Evolutionary conservation across 2,888 invertebrate species (phyloP), one percentile per base, ranked within the genome.

Genomic region (Patella ulyssiponensis): DNA sequence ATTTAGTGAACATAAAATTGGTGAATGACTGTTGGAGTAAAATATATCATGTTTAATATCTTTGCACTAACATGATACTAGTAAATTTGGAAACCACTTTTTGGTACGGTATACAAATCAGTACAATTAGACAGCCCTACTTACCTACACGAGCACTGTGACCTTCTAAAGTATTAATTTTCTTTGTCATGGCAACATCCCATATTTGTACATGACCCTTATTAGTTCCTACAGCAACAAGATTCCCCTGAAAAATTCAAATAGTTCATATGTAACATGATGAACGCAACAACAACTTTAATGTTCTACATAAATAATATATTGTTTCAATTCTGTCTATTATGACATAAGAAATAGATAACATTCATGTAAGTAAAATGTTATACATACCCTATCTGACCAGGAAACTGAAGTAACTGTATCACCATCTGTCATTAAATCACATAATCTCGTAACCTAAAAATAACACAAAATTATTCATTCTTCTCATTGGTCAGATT

Each of bases 401-500:
- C 99, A 99, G 73, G 98, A 97, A 33, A 99, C 99, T 1, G 99
- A 98, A 5, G 99, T 99, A 56, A 99, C 98, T 11, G 96, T 96
- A 92, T 99, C 99, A 53, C 96, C 96, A 91, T 98, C 98, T 64
- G 95, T 94, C 11, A 96, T 96, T 79, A 99, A 93, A 93, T 99
- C 99, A 93, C 99, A 99, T 58, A 99, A 93, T 89, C 98, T 94
- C 51, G 98, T 98, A 83, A 98, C 93, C 92, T 93, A 82, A 20
- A 85, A 84, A 71, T 77, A 75, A 76, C 1, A 69, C 12, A 23
- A 73, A 15, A 20, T 20, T 54, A 56, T 17, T 17, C n/a, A 51
- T 14, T 15, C 2, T 9, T 14, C 11, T 44, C 9, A 7, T 44
- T 44, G 44, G 44, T 9, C 9, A 44, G 44, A 44, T 44, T 44